A percentile compares a stretch with the other conserved stretches of the same genome.
Evolutionary conservation across 2,797 vertebrate genomes (phyloP).

Genomic region (Bovichtus variegatus): DNA sequence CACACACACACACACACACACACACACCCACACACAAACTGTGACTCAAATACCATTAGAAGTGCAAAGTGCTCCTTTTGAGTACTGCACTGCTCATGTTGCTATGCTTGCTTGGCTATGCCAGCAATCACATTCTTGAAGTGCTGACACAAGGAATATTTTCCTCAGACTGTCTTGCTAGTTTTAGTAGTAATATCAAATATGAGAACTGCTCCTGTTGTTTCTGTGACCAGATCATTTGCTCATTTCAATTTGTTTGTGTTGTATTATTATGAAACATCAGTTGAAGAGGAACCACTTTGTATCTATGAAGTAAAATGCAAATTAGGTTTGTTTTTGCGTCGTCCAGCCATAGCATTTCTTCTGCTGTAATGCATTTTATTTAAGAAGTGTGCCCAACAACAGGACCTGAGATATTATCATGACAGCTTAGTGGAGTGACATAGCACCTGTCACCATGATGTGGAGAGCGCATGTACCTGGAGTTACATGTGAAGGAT

Average conservation of each 20-base stretch:
- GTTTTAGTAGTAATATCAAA: slow-evolving; percentile 51
- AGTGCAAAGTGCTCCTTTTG: slow-evolving; percentile 73
- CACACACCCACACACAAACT: slow-evolving; percentile 53
- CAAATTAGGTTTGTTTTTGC: not conserved
- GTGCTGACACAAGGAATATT: slow-evolving; percentile 73
- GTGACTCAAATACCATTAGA: slow-evolving; percentile 75
- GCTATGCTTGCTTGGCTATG: slow-evolving; percentile 35
- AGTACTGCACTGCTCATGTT: slow-evolving; percentile 58
- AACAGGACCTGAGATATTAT: slow-evolving; percentile 16
- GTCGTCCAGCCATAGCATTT: not conserved
- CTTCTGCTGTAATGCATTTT: slow-evolving; percentile 11
- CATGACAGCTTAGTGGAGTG: slow-evolving; percentile 10
- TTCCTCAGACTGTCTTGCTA: slow-evolving; percentile 47
- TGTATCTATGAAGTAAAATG: not conserved
- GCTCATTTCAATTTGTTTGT: slow-evolving; percentile 1
- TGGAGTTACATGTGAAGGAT: slow-evolving; percentile 31
- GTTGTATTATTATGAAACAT: slow-evolving; percentile 8
- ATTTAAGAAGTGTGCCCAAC: slow-evolving; percentile 11
- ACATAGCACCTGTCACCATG: slow-evolving; percentile 26
- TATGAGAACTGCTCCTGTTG: slow-evolving; percentile 32
- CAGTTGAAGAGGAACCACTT: slow-evolving; percentile 6
- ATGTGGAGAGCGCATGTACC: slow-evolving; percentile 27
- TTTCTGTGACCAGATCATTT: slow-evolving; percentile 14
- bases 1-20: not conserved
- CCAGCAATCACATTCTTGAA: slow-evolving; percentile 68